phyloP scores from a whole-genome alignment of 2,797 vertebrate species.

The Enteromius fasciolatus region DNA sequence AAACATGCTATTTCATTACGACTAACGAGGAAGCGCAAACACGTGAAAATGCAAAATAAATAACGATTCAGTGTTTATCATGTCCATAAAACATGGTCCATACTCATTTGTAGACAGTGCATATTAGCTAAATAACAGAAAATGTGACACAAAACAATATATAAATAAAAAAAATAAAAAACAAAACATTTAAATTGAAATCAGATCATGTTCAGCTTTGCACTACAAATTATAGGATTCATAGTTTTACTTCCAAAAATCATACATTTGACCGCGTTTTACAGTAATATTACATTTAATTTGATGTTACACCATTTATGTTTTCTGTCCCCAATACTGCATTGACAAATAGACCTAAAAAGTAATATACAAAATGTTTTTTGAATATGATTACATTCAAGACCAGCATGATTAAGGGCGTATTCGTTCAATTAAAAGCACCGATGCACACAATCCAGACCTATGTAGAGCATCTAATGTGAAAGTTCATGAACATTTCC shows the following conservation, averaged over 20 bases:
- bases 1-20: too few relatives aligned
- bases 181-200: background rate
- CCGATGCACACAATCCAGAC: background rate
- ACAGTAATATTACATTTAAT: background rate
- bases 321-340: background rate
- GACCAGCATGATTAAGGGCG: background rate
- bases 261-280: background rate
- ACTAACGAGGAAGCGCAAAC: too few relatives aligned
- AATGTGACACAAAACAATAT: background rate
- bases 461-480: background rate
- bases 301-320: background rate
- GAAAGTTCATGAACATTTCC: slow-evolving; percentile 9
- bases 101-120: background rate
- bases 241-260: background rate
- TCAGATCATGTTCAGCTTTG: background rate
- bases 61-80: background rate
- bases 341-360: background rate
- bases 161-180: background rate
- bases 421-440: background rate
- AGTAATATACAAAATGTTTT: background rate
- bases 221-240: background rate
- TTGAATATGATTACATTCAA: background rate
- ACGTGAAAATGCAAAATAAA: background rate
- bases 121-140: background rate
- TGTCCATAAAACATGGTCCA: background rate